Percentiles rank a stretch among this genome's conserved stretches.
These are phyloP conservation scores for Bolinopsis microptera DNA, from an alignment of 37 sponge, comb jelly and placozoan genomes.

Conservation along the genomic window DNA sequence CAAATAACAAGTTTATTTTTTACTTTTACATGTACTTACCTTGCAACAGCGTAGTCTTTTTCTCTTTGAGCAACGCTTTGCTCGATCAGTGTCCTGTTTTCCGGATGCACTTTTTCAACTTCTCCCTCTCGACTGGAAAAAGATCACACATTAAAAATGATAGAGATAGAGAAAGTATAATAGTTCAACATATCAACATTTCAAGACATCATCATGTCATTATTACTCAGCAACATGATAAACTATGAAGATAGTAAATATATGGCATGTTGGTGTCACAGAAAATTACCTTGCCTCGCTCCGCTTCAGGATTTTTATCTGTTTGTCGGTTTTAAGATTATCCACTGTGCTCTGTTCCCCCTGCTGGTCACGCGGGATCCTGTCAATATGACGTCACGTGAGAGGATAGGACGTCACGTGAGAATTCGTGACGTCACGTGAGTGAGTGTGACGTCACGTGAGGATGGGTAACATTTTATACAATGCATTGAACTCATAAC, in stretches of 20 bases:
- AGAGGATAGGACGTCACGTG: not conserved
- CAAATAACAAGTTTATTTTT: too few relatives aligned
- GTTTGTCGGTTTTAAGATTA: not conserved
- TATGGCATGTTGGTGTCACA: too few relatives aligned
- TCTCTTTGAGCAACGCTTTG: constrained; percentile 37
- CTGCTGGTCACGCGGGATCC: not conserved
- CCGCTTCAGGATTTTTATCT: not conserved
- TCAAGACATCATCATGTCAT: too few relatives aligned
- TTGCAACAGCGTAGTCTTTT: constrained; percentile 29
- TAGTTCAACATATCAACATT: too few relatives aligned
- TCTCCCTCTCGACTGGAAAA: constrained; percentile 16
- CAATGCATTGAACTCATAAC: too few relatives aligned
- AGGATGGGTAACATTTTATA: not conserved
- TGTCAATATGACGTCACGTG: not conserved
- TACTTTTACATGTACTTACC: too few relatives aligned
- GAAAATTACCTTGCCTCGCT: constrained; percentile 11
- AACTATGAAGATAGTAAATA: too few relatives aligned
- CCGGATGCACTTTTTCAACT: not conserved
- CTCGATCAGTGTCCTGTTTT: constrained; percentile 1
- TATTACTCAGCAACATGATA: too few relatives aligned
- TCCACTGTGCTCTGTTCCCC: not conserved
- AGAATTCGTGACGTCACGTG: not conserved
- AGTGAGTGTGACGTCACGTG: not conserved
- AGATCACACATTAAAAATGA: too few relatives aligned
- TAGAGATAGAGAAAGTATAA: not conserved